Evolutionary conservation across 2,113 vertebrate species (phyloP), one percentile per base, ranked within the genome.

Genomic region (Emydura subglobosa): DNA sequence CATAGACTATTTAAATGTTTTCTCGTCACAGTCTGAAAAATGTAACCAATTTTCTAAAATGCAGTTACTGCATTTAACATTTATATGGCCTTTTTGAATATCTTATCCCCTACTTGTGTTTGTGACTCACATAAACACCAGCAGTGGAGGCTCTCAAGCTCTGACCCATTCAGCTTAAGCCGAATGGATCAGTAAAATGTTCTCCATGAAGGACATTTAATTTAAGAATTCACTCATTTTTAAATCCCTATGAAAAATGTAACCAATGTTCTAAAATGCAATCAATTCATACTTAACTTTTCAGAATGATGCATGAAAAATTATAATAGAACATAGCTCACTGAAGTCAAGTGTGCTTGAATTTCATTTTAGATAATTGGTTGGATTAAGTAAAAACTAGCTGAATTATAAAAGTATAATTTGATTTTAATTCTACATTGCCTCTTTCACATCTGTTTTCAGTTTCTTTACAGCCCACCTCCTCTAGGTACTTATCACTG

Each of bases 211-310:
- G n/a, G 65, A 72, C n/a, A n/a, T 72, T n/a, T 72, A 72, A 72
- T n/a, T 72, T 72, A n/a, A 72, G 65, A 72, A 72, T 22, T 72
- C n/a, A 39, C 65, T 72, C 42, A 44, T 47, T 27, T 78, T 78
- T 27, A 78, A 27, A 78, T 44, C 74, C 42, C 42, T 27, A 9
- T 78, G 74, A 47, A 78, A 47, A 78, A 72, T 72, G 65, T 72
- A 86, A 86, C 84, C 44, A 74, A 53, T 91, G 96, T 92, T 96
- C 86, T 90, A 95, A 95, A 97, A 96, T 89, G 89, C 47, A 97
- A 96, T 97, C 92, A 94, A 29, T n/a, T 85, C 50, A 92, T 51
- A 96, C 97, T 98, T 98, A 96, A 98, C 97, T 98, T 98, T 98
- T 97, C 39, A 94, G 93, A 96, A 96, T 68, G 49, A 87, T 91